Evolutionary conservation across 2,113 vertebrate species (phyloP).

Genomic region (Pseudorectes ferrugineus): DNA sequence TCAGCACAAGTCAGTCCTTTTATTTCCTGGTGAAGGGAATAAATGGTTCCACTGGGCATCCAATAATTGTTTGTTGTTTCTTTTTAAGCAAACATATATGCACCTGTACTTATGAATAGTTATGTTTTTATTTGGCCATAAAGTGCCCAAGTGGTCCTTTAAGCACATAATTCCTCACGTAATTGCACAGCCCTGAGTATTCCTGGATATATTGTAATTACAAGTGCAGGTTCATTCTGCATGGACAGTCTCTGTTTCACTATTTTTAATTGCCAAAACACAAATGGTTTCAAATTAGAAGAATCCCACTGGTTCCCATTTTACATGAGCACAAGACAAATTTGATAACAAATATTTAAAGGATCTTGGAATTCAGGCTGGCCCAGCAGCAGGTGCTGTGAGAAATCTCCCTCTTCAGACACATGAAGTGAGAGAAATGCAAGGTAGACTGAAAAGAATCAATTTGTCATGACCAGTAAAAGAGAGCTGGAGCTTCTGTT

Average conservation of each 20-base stretch:
- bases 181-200: background rate
- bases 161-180: background rate
- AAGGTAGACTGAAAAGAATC: background rate
- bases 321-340: background rate
- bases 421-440: background rate
- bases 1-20: background rate
- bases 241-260: background rate
- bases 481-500: background rate
- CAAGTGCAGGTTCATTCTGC: background rate
- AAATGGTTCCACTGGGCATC: background rate
- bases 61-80: background rate
- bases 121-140: background rate
- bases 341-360: background rate
- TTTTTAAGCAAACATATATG: background rate
- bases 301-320: background rate
- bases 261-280: background rate
- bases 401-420: background rate
- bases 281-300: background rate
- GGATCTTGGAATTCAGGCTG: background rate
- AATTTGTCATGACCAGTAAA: slow-evolving; percentile 9
- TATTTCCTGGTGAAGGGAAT: background rate
- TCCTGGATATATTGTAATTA: background rate
- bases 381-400: background rate
- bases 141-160: background rate
- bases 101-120: background rate